Evolutionary conservation across 2,113 vertebrate species (phyloP).

Genomic region (Paratilapia polleni): DNA sequence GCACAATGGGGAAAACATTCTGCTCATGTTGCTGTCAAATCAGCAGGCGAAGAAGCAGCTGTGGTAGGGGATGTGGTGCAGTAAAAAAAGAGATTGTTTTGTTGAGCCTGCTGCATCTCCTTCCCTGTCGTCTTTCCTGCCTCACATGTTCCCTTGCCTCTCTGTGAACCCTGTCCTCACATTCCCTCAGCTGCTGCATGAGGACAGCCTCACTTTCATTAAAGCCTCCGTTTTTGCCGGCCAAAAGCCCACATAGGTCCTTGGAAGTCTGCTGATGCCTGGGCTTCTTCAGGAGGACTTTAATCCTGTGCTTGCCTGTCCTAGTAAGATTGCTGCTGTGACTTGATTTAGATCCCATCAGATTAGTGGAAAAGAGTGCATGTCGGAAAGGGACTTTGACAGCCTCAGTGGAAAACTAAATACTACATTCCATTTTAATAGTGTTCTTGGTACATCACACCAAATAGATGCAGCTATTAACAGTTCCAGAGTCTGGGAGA

Average conservation of each 20-base stretch:
- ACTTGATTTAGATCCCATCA: conserved; percentile 9
- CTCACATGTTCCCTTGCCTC: not conserved
- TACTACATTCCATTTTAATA: not conserved
- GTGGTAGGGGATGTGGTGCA: not conserved
- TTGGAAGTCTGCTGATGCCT: conserved; percentile 8
- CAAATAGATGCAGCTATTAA: not conserved
- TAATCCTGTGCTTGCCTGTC: conserved; percentile 5
- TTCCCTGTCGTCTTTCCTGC: not conserved
- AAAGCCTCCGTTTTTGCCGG: not conserved
- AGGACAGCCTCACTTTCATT: not conserved
- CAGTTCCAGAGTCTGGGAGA: not conserved
- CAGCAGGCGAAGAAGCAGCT: not conserved
- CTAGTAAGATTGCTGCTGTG: not conserved
- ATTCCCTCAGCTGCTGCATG: conserved; percentile 1
- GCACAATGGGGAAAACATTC: too few relatives aligned
- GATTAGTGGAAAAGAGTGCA: not conserved
- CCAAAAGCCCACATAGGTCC: not conserved
- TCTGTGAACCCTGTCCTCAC: not conserved
- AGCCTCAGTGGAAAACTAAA: not conserved
- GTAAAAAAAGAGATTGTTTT: not conserved
- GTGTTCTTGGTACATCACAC: accelerated
- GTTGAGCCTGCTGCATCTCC: not conserved
- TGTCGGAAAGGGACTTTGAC: not conserved
- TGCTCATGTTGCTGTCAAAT: too few relatives aligned
- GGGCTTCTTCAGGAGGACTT: conserved; percentile 1